A percentile compares a stretch with the other conserved stretches of the same genome.
phyloP scores from a whole-genome alignment of 2,113 vertebrate species.

The Porphyrio hochstetteri region DNA sequence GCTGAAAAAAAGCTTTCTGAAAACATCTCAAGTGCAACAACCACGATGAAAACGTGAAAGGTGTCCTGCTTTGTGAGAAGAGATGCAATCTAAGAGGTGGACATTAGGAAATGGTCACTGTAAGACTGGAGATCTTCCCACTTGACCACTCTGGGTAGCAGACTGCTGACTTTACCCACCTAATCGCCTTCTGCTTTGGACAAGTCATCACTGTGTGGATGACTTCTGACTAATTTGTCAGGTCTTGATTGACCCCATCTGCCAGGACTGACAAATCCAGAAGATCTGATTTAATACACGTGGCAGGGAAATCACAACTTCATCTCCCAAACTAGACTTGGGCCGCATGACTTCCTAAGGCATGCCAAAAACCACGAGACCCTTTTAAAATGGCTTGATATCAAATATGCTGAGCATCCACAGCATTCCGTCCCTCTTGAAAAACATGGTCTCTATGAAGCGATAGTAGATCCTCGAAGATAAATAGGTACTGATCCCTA shows the following conservation, averaged over 20 bases:
- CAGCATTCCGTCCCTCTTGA: background rate
- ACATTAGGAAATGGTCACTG: background rate
- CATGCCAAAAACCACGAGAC: background rate
- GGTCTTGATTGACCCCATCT: slow-evolving; percentile 1
- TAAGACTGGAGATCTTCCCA: background rate
- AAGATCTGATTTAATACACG: background rate
- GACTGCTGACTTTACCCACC: background rate
- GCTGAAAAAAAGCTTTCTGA: background rate
- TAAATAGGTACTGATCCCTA: background rate
- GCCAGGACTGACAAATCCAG: background rate
- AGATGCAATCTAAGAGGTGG: background rate
- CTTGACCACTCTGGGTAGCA: background rate
- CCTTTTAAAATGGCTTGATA: background rate
- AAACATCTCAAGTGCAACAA: background rate
- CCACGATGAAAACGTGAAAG: background rate
- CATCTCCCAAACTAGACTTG: background rate
- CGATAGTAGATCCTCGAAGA: background rate
- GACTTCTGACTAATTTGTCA: background rate
- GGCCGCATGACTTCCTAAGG: background rate
- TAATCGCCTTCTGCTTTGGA: background rate
- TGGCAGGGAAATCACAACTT: background rate
- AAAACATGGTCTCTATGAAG: background rate
- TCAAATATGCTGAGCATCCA: background rate
- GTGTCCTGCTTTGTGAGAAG: background rate
- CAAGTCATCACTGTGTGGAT: accelerated